Conservation (phyloP, 2,888 invertebrate species). For the Eupelmus urozonus region DNA sequence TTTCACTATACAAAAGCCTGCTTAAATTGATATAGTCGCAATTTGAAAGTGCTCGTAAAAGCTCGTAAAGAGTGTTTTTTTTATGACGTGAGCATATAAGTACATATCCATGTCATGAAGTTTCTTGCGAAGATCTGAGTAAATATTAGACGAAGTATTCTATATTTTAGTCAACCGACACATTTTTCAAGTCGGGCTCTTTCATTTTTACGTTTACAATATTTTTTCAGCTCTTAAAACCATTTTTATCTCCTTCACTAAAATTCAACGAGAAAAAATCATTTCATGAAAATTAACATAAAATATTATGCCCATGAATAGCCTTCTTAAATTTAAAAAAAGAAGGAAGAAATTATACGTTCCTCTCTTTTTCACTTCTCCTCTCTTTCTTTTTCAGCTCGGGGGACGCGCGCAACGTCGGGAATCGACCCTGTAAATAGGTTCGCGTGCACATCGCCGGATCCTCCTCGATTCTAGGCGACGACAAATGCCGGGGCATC, state of each 20-base stretch:
- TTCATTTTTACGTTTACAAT: background rate
- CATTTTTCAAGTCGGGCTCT: background rate
- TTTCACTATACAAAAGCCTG: too few relatives aligned
- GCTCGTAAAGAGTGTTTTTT: too few relatives aligned
- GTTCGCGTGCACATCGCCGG: conserved; percentile 30
- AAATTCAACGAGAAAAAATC: background rate
- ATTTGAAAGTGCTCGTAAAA: too few relatives aligned
- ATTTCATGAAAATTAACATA: conserved; percentile 23
- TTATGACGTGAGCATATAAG: too few relatives aligned
- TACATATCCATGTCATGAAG: background rate
- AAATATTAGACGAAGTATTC: background rate
- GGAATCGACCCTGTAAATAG: conserved; percentile 50
- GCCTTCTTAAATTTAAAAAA: background rate
- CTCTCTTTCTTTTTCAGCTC: background rate
- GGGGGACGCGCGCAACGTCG: background rate
- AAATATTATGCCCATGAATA: conserved; percentile 3
- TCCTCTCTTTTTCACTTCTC: background rate
- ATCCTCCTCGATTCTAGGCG: conserved; percentile 33
- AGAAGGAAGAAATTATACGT: background rate
- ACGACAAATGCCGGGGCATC: conserved; percentile 55
- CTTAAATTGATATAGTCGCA: too few relatives aligned
- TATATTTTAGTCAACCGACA: background rate
- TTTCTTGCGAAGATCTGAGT: background rate
- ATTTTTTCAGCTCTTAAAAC: background rate
- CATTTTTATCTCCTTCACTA: background rate